Conservation (phyloP, 2,797 vertebrate genomes). For the Sebastes steindachneri region DNA sequence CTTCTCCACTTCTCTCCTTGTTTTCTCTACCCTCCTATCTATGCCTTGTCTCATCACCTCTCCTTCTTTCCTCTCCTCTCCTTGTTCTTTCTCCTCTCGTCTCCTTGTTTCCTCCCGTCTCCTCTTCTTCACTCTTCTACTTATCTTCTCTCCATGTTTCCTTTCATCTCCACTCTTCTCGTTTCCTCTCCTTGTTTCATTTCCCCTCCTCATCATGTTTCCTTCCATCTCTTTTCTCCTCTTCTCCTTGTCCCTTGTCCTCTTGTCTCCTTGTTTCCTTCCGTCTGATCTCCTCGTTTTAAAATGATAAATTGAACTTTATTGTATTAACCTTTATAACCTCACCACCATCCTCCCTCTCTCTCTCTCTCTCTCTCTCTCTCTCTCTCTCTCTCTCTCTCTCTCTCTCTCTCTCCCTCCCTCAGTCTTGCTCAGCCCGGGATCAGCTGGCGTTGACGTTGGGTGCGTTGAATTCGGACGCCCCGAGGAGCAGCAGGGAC, state of each 20-base stretch:
- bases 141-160: background rate
- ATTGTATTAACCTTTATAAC: background rate
- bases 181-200: background rate
- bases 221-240: background rate
- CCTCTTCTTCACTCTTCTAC: no score
- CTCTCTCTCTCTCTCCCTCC: background rate
- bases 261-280: background rate
- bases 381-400: background rate
- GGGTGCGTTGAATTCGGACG: conserved; percentile 76
- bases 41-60: no score
- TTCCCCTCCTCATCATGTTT: background rate
- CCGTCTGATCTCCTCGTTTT: background rate
- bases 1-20: no score
- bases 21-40: no score
- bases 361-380: background rate
- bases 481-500: conserved; percentile 83
- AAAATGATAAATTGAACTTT: background rate
- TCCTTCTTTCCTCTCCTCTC: background rate
- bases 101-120: background rate
- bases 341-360: background rate
- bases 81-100: background rate
- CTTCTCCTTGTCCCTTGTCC: background rate
- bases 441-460: conserved; percentile 84
- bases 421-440: conserved; percentile 76
- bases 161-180: background rate